These are phyloP conservation scores for Varroa destructor DNA, from an alignment of 1,140 invertebrate species.

Conservation along the genomic window DNA sequence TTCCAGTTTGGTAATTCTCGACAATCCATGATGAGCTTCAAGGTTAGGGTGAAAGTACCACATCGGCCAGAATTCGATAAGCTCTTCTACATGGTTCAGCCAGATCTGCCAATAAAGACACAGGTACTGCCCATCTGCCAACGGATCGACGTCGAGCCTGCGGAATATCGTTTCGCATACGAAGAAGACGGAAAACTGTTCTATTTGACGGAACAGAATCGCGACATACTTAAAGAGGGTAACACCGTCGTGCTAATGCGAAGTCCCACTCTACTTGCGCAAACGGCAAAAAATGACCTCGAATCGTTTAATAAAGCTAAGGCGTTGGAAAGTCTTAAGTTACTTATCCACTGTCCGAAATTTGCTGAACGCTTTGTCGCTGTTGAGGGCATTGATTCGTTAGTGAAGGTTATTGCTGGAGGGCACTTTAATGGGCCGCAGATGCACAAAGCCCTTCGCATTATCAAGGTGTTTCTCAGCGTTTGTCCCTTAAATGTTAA, in stretches of 20 bases:
- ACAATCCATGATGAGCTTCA: not conserved
- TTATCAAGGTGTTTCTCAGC: not conserved
- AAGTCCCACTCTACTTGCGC: slow-evolving; percentile 2
- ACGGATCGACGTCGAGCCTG: slow-evolving; percentile 4
- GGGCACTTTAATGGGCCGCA: not conserved
- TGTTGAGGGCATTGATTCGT: slow-evolving; percentile 15
- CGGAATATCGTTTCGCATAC: slow-evolving; percentile 18
- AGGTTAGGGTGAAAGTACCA: not conserved
- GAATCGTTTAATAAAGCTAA: slow-evolving; percentile 9
- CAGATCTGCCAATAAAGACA: not conserved
- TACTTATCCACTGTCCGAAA: slow-evolving; percentile 14
- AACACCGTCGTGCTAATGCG: slow-evolving; percentile 16
- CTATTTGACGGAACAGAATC: slow-evolving; percentile 7
- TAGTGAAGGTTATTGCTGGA: slow-evolving; percentile 5
- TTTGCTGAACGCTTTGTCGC: slow-evolving; percentile 20
- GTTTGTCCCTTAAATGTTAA: not conserved
- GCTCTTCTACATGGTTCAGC: not conserved
- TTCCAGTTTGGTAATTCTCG: no score
- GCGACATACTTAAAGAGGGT: not conserved
- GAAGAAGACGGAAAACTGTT: slow-evolving; percentile 4
- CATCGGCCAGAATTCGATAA: slow-evolving; percentile 18
- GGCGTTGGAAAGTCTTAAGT: slow-evolving; percentile 5
- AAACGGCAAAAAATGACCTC: slow-evolving; percentile 9
- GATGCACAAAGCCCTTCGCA: slow-evolving; percentile 14
- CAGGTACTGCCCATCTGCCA: not conserved